Percentiles rank a stretch among this genome's conserved stretches.
phyloP scores from a whole-genome alignment of 2,113 vertebrate genomes.

The Ammodytes marinus region DNA sequence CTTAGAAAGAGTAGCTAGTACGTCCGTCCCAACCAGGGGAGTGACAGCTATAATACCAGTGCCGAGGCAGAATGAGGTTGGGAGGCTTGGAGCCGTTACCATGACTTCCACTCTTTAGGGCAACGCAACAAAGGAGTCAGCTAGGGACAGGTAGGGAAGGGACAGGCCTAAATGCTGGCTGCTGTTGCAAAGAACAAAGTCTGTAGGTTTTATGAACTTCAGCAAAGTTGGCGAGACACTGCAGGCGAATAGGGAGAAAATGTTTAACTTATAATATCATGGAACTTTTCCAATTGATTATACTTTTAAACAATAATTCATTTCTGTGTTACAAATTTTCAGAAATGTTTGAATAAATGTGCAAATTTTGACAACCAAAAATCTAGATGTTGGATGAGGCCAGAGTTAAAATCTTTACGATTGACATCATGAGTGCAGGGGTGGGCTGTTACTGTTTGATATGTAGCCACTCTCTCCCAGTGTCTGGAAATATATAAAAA shows the following conservation, averaged over 20 bases:
- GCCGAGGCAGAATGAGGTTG: conserved; percentile 48
- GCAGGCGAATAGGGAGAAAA: too few species aligned
- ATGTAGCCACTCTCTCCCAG: background rate
- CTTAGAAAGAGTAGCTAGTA: conserved; percentile 52
- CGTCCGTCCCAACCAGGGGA: conserved; percentile 66
- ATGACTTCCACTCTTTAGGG: conserved; percentile 63
- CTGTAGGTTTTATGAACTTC: background rate
- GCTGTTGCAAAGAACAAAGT: background rate
- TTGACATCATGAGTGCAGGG: background rate
- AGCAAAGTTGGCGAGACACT: background rate
- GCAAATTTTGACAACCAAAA: too few species aligned
- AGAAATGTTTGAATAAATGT: too few species aligned
- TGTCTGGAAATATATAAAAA: background rate
- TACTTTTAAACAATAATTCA: too few species aligned
- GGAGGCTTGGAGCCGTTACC: conserved; percentile 67
- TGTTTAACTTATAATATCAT: too few species aligned
- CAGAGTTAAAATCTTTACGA: too few species aligned
- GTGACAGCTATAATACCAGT: conserved; percentile 50
- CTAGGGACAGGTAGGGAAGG: conserved; percentile 22
- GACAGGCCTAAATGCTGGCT: background rate
- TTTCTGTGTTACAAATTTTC: too few species aligned
- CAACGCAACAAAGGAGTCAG: conserved; percentile 34
- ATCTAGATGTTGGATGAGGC: too few species aligned
- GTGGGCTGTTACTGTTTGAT: background rate
- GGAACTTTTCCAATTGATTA: too few species aligned